Evolutionary conservation across 2,888 invertebrate genomes (phyloP).

Genomic region (Mantis religiosa): DNA sequence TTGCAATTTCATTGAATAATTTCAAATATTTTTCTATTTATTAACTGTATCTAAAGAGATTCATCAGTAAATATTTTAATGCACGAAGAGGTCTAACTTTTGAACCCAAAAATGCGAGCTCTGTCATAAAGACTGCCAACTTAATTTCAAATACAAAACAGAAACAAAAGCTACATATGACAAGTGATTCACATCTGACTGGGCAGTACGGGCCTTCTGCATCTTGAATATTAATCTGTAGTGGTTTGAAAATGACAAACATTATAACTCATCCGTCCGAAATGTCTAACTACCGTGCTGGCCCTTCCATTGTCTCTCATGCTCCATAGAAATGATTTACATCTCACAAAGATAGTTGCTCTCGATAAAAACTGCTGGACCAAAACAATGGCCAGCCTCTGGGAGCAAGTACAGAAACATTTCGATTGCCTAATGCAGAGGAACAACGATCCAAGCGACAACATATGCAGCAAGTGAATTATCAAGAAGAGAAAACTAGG

Average conservation of each 20-base stretch:
- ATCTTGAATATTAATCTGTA: slow-evolving; percentile 21
- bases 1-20: no score
- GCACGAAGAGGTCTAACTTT: no score
- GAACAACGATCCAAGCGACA: not conserved
- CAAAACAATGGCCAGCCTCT: slow-evolving; percentile 5
- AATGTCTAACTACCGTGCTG: slow-evolving; percentile 17
- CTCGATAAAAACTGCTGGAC: not conserved
- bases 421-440: not conserved
- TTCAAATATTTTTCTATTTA: no score
- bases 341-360: not conserved
- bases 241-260: slow-evolving; percentile 18
- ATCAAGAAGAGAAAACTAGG: not conserved
- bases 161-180: not conserved
- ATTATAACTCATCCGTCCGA: slow-evolving; percentile 21
- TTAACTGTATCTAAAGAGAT: no score
- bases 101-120: no score
- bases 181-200: not conserved
- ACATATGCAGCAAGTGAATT: not conserved
- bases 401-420: not conserved
- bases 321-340: slow-evolving; percentile 5
- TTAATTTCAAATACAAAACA: not conserved
- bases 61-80: no score
- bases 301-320: slow-evolving; percentile 7
- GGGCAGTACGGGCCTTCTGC: not conserved
- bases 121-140: no score